Evolutionary conservation across 2,888 invertebrate genomes (phyloP).

Genomic region (Mechanitis messenoides): DNA sequence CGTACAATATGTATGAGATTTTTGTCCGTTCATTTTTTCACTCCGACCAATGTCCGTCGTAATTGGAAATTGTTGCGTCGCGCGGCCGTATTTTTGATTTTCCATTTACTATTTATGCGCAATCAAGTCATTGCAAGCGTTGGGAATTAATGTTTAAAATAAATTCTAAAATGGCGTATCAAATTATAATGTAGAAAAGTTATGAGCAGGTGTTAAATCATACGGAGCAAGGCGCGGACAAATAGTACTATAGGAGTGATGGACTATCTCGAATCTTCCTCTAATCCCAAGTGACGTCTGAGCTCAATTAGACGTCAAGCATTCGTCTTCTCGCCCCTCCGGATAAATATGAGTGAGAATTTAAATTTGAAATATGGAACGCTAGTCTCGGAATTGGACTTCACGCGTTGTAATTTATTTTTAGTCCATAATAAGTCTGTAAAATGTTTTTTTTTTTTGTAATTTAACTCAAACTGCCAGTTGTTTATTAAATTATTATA

Average conservation of each 20-base stretch:
- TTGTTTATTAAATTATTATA: too few species aligned
- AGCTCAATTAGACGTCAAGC: constrained; percentile 68
- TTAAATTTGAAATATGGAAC: constrained; percentile 32
- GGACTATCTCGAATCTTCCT: constrained; percentile 39
- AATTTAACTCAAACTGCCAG: too few species aligned
- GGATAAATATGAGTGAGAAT: constrained; percentile 43
- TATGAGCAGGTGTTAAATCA: constrained; percentile 29
- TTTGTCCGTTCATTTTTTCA: constrained; percentile 64
- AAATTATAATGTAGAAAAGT: constrained; percentile 18
- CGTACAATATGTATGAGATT: constrained; percentile 69
- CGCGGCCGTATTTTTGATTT: constrained; percentile 28
- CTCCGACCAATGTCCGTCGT: constrained; percentile 51
- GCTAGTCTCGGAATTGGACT: constrained; percentile 17
- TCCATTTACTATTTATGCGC: constrained; percentile 27
- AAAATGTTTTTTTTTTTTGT: neutral
- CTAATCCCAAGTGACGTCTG: constrained; percentile 63
- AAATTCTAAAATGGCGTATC: too few species aligned
- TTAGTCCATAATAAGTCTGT: neutral
- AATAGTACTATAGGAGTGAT: constrained; percentile 58
- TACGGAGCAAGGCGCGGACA: constrained; percentile 53
- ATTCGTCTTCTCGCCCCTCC: constrained; percentile 56
- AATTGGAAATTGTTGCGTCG: constrained; percentile 60
- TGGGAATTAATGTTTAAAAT: neutral
- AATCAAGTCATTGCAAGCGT: constrained; percentile 21
- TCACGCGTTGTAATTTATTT: constrained; percentile 17